Evolutionary conservation across 2,797 vertebrate species (phyloP).

Genomic region (Columba guinea): DNA sequence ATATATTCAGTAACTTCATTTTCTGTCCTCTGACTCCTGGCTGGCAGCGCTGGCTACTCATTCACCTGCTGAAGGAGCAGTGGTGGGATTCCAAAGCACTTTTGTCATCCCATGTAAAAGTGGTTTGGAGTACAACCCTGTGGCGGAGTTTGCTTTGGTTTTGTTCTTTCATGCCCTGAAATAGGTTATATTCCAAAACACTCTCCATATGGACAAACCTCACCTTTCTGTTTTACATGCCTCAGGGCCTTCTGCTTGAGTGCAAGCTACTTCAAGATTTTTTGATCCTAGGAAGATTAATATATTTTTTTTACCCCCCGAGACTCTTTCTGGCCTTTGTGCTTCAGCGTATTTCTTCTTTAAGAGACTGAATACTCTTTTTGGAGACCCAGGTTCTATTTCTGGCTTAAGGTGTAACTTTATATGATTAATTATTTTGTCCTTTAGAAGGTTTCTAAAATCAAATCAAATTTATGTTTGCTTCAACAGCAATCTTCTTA

Average conservation of each 20-base stretch:
- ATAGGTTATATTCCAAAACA: background rate
- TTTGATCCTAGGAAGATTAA: background rate
- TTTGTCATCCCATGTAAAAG: background rate
- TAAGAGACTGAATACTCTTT: background rate
- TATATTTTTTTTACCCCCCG: background rate
- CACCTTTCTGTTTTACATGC: background rate
- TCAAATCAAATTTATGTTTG: background rate
- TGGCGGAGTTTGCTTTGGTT: background rate
- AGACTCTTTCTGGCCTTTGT: background rate
- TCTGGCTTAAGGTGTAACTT: background rate
- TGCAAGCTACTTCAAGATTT: background rate
- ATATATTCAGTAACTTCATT: background rate
- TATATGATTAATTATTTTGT: background rate
- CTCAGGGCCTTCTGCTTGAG: background rate
- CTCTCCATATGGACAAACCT: background rate
- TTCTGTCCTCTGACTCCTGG: background rate
- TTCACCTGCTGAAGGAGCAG: background rate
- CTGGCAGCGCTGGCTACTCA: background rate
- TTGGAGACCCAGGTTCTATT: background rate
- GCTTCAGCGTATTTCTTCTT: background rate
- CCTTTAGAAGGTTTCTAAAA: background rate
- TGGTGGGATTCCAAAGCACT: accelerated
- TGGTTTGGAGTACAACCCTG: background rate
- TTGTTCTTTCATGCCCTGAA: background rate
- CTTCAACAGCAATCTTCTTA: background rate